phyloP scores from a whole-genome alignment of 2,113 vertebrate species.

The Phyllostomus discolor region DNA sequence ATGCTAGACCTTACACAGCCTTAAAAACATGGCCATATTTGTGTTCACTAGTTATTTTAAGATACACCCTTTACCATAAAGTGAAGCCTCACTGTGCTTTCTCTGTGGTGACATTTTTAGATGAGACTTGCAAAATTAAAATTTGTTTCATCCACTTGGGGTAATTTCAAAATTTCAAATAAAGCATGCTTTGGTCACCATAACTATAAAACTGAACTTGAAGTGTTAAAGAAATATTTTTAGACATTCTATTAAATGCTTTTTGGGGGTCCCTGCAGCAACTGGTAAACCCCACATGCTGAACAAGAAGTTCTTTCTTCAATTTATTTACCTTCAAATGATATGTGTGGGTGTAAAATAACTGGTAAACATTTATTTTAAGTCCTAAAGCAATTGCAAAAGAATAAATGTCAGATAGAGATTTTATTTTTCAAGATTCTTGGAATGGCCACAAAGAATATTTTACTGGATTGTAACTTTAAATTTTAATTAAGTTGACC shows the following conservation, averaged over 20 bases:
- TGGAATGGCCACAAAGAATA: neutral
- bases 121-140: conserved; percentile 41
- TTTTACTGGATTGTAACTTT: neutral
- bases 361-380: neutral
- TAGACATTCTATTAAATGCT: conserved; percentile 19
- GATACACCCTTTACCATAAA: neutral
- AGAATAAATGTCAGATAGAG: neutral
- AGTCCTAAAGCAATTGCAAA: conserved; percentile 5
- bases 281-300: neutral
- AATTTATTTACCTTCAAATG: conserved; percentile 29
- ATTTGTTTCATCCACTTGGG: neutral
- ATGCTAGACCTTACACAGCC: neutral
- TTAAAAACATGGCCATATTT: neutral
- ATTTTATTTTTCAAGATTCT: conserved; percentile 24
- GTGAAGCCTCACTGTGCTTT: neutral
- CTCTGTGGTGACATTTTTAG: neutral
- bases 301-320: conserved; percentile 6
- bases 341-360: neutral
- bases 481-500: neutral
- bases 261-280: neutral
- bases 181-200: neutral
- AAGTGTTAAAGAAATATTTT: neutral
- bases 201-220: neutral
- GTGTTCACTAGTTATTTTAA: neutral
- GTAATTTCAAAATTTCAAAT: neutral